These are phyloP conservation scores for Trissonchulus latispiculum DNA, from an alignment of 2,888 invertebrate genomes.

Conservation along the genomic window DNA sequence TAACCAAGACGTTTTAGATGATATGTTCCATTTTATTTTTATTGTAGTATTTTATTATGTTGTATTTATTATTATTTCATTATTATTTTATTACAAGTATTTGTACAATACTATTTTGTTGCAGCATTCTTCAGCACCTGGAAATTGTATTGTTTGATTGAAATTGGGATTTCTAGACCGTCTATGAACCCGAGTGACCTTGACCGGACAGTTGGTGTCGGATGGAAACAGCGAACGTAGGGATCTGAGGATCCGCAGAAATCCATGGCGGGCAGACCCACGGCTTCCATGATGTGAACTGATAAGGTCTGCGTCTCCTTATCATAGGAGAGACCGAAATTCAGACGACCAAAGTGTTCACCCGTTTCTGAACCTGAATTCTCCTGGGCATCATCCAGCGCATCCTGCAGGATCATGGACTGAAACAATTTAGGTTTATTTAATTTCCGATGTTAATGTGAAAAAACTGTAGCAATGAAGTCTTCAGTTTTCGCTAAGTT, in stretches of 20 bases:
- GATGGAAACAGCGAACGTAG: constrained; percentile 1
- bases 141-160: constrained; percentile 10
- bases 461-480: background rate
- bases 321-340: constrained; percentile 15
- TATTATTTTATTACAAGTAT: too few species aligned
- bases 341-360: background rate
- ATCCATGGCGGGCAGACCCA: constrained; percentile 2
- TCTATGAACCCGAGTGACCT: constrained; percentile 11
- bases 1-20: too few species aligned
- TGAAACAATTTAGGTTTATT: background rate
- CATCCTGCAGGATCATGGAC: background rate
- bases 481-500: background rate
- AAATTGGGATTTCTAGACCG: constrained; percentile 3
- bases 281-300: constrained; percentile 5
- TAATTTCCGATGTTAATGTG: background rate
- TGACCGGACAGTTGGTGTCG: constrained; percentile 8
- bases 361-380: too few species aligned
- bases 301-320: background rate
- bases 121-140: too few species aligned
- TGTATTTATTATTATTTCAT: too few species aligned
- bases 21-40: too few species aligned
- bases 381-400: background rate
- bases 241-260: constrained; percentile 5
- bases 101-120: too few species aligned
- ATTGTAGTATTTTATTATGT: too few species aligned